phyloP scores from a whole-genome alignment of 2,888 invertebrate genomes.

The Thereva unica region DNA sequence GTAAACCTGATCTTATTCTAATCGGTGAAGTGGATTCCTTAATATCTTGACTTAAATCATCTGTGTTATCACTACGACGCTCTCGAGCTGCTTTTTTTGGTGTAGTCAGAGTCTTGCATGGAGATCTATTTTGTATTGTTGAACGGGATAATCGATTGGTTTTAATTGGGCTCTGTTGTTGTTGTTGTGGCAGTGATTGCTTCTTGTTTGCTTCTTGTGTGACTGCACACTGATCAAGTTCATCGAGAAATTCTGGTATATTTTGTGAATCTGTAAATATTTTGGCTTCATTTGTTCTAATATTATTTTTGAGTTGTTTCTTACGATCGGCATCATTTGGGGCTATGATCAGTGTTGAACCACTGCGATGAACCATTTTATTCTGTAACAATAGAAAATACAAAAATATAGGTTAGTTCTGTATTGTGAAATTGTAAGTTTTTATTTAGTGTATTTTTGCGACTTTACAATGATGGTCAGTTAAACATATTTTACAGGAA shows the following conservation, averaged over 20 bases:
- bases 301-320: constrained; percentile 4
- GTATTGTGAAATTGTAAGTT: neutral
- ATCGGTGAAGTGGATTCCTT: constrained; percentile 38
- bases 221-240: constrained; percentile 25
- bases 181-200: constrained; percentile 33
- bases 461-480: too few species aligned
- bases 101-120: constrained; percentile 37
- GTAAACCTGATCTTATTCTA: constrained; percentile 41
- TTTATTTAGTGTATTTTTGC: neutral
- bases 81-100: constrained; percentile 41
- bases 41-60: constrained; percentile 29
- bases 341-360: constrained; percentile 39
- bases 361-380: constrained; percentile 48
- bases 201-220: constrained; percentile 19
- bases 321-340: constrained; percentile 29
- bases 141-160: constrained; percentile 34
- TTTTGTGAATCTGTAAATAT: constrained; percentile 36
- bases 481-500: too few species aligned
- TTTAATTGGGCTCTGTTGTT: neutral
- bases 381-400: constrained; percentile 41
- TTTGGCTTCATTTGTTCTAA: constrained; percentile 39
- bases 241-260: constrained; percentile 33
- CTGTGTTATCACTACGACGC: constrained; percentile 39
- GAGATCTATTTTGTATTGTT: constrained; percentile 10
- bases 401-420: constrained; percentile 2